Evolutionary conservation across 2,797 vertebrate genomes (phyloP).

Genomic region (Carcharodon carcharias): DNA sequence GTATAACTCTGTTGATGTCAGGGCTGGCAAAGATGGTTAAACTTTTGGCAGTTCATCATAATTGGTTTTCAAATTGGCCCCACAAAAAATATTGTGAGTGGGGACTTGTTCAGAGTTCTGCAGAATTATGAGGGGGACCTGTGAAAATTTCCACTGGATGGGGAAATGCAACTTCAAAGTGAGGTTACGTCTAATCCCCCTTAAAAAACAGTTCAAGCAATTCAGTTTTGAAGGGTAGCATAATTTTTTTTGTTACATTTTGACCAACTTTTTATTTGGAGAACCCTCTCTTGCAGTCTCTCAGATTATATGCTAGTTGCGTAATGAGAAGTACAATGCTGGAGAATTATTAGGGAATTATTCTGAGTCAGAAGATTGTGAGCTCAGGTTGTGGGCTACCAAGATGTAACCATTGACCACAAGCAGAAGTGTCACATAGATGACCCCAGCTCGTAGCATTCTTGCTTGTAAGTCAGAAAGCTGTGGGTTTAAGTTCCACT

Average conservation of each 20-base stretch:
- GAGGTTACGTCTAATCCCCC: not conserved
- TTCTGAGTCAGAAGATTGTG: not conserved
- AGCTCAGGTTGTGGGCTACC: not conserved
- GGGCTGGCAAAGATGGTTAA: not conserved
- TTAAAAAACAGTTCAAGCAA: not conserved
- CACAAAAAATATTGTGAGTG: not conserved
- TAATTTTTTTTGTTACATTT: not conserved
- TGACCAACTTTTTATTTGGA: not conserved
- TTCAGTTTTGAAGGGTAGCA: not conserved
- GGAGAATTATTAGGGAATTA: not conserved
- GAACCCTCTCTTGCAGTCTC: not conserved
- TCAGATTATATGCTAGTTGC: not conserved
- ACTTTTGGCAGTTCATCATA: not conserved
- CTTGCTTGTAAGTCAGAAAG: not conserved
- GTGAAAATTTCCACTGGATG: not conserved
- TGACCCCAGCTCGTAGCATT: not conserved
- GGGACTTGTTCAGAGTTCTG: not conserved
- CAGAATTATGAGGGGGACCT: not conserved
- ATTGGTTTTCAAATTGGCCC: not conserved
- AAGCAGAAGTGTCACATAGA: not conserved
- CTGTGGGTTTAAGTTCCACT: not conserved
- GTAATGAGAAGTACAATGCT: not conserved
- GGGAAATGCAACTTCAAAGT: not conserved
- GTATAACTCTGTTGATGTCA: not conserved
- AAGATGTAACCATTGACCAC: not conserved